A percentile compares a stretch with the other conserved stretches of the same genome.
Conservation (phyloP, 2,888 invertebrate genomes). For the Strigamia transsilvanica region DNA sequence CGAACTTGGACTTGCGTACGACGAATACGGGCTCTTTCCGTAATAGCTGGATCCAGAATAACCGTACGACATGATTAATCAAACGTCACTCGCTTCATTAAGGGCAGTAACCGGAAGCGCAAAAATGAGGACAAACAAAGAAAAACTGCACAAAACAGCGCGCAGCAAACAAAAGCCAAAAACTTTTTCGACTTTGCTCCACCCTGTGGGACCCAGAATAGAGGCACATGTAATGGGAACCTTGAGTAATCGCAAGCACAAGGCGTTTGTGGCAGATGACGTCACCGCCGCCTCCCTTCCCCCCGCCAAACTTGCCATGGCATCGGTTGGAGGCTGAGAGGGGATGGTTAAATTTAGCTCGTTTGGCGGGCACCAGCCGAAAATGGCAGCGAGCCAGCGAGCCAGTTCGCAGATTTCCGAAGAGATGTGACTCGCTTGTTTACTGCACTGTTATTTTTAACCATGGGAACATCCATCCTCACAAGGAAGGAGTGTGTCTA, state of each 20-base stretch:
- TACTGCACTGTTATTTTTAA: slow-evolving; percentile 32
- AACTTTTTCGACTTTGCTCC: slow-evolving; percentile 31
- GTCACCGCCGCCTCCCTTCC: not conserved
- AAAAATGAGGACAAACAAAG: not conserved
- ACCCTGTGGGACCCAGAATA: slow-evolving; percentile 37
- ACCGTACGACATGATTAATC: not conserved
- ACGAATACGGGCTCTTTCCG: slow-evolving; percentile 56
- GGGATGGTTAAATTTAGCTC: slow-evolving; percentile 19
- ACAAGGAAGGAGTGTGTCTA: slow-evolving; percentile 47
- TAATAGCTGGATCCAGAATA: slow-evolving; percentile 50
- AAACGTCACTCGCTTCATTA: not conserved
- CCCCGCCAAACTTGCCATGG: not conserved
- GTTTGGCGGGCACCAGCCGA: slow-evolving; percentile 49
- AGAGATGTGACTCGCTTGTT: slow-evolving; percentile 23
- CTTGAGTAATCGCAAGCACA: slow-evolving; percentile 37
- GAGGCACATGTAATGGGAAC: slow-evolving; percentile 44
- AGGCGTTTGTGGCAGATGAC: slow-evolving; percentile 16
- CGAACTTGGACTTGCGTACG: slow-evolving; percentile 56
- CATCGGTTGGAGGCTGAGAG: slow-evolving; percentile 27
- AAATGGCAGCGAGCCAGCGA: slow-evolving; percentile 15
- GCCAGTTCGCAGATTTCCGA: slow-evolving; percentile 34
- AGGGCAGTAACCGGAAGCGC: slow-evolving; percentile 1
- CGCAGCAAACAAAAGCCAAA: slow-evolving; percentile 32
- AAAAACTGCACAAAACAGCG: not conserved
- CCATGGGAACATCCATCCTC: slow-evolving; percentile 42